phyloP scores from a whole-genome alignment of 2,797 vertebrate species.

The Champsocephalus esox region DNA sequence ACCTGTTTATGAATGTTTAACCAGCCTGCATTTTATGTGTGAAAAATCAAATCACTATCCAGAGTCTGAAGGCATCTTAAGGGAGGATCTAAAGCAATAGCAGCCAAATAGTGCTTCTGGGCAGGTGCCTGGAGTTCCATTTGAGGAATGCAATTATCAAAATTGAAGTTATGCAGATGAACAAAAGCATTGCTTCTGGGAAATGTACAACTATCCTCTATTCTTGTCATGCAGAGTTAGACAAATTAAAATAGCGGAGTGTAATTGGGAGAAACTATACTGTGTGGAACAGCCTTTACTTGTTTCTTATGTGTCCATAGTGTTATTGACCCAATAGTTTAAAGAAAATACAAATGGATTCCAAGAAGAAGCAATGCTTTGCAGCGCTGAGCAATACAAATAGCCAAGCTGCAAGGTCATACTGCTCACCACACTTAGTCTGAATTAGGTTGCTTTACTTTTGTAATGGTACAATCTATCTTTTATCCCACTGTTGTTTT shows the following conservation, averaged over 20 bases:
- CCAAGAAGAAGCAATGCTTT: slow-evolving; percentile 14
- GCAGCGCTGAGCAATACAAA: slow-evolving; percentile 19
- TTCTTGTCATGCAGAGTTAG: slow-evolving; percentile 39
- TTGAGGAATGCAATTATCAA: slow-evolving; percentile 84
- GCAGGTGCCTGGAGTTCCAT: slow-evolving; percentile 77
- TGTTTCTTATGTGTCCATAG: slow-evolving; percentile 17
- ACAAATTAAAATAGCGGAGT: slow-evolving; percentile 28
- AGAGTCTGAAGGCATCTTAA: slow-evolving; percentile 63
- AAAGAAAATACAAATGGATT: slow-evolving; percentile 34
- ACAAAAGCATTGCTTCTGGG: slow-evolving; percentile 81
- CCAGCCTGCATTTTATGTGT: slow-evolving; percentile 35
- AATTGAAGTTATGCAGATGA: slow-evolving; percentile 87
- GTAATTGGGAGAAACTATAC: slow-evolving; percentile 22
- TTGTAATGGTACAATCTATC: slow-evolving; percentile 44
- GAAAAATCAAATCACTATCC: slow-evolving; percentile 71
- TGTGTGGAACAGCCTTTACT: slow-evolving; percentile 6
- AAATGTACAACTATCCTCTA: slow-evolving; percentile 64
- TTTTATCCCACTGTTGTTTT: slow-evolving; percentile 31
- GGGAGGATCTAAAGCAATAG: slow-evolving; percentile 45
- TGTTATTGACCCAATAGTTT: slow-evolving; percentile 35
- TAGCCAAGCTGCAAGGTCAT: slow-evolving; percentile 61
- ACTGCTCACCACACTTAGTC: slow-evolving; percentile 46
- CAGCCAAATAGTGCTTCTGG: slow-evolving; percentile 75
- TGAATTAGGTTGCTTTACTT: slow-evolving; percentile 51
- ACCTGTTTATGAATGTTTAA: slow-evolving; percentile 69